Conservation (phyloP, 2,888 invertebrate species). For the Aporophyla nigra region DNA sequence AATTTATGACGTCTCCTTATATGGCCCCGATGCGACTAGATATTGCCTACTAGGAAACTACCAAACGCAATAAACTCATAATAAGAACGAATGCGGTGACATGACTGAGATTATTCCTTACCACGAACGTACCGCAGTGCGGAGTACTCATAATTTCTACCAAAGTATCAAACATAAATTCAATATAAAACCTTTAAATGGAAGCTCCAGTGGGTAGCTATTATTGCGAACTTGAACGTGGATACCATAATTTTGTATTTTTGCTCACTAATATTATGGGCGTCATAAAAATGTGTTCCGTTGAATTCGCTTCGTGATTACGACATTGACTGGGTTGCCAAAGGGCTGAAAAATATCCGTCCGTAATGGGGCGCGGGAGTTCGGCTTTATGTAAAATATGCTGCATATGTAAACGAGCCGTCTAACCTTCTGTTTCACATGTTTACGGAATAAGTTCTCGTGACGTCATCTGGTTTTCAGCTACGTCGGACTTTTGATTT, state of each 20-base stretch:
- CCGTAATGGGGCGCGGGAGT: constrained; percentile 43
- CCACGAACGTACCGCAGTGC: constrained; percentile 82
- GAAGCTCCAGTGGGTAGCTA: constrained; percentile 69
- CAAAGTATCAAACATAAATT: constrained; percentile 81
- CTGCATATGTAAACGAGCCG: constrained; percentile 60
- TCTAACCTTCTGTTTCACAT: constrained; percentile 62
- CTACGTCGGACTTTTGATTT: constrained; percentile 45
- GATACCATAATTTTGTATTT: constrained; percentile 69
- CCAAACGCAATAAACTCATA: constrained; percentile 74
- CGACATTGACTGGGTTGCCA: constrained; percentile 51
- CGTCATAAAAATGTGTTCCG: constrained; percentile 63
- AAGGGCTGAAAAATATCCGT: constrained; percentile 42
- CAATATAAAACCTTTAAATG: constrained; percentile 79
- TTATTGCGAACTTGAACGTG: constrained; percentile 72
- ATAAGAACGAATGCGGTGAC: constrained; percentile 83
- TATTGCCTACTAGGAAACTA: constrained; percentile 63
- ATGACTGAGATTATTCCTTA: constrained; percentile 80
- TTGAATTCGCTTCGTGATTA: constrained; percentile 57
- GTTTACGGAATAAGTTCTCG: constrained; percentile 62
- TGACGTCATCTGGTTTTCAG: constrained; percentile 58
- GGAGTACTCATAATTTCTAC: constrained; percentile 79
- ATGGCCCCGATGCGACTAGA: constrained; percentile 57
- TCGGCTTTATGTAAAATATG: constrained; percentile 61
- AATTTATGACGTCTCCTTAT: constrained; percentile 54
- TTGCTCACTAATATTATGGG: constrained; percentile 66